Evolutionary conservation across 1,140 invertebrate species (phyloP).

Genomic region (Drusus annulatus): DNA sequence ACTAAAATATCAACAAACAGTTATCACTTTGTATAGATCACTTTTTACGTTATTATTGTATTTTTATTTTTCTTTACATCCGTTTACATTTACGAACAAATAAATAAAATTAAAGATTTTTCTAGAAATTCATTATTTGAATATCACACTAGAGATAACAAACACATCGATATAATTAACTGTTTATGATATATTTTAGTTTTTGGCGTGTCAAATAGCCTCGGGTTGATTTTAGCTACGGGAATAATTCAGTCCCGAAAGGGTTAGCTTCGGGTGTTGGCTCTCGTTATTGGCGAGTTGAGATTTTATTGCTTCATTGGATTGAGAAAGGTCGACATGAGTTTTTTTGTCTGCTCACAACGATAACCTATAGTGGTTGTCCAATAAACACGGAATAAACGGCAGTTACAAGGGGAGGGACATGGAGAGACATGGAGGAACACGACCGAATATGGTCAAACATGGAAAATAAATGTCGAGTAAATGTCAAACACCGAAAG

Average conservation of each 20-base stretch:
- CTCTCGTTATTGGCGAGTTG: conserved; percentile 26
- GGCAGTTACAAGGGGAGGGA: neutral
- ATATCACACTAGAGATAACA: too few species aligned
- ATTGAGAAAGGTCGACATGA: conserved; percentile 28
- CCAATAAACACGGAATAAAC: neutral
- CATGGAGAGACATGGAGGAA: neutral
- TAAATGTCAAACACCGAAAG: neutral
- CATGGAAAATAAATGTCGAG: neutral
- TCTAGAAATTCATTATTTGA: too few species aligned
- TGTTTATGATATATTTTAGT: too few species aligned
- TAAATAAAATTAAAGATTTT: too few species aligned
- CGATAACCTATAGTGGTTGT: neutral
- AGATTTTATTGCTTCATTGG: conserved; percentile 39
- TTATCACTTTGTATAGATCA: too few species aligned
- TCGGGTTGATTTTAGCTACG: too few species aligned
- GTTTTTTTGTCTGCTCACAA: conserved; percentile 16
- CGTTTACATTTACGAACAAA: too few species aligned
- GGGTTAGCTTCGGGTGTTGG: conserved; percentile 32
- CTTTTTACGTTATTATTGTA: too few species aligned
- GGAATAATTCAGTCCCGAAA: neutral
- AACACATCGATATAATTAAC: too few species aligned
- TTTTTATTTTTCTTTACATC: too few species aligned
- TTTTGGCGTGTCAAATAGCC: too few species aligned
- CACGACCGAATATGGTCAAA: neutral
- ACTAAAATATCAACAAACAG: too few species aligned